Evolutionary conservation across 2,888 invertebrate genomes (phyloP), one percentile per base, ranked within the genome.

Genomic region (Stegana nigrithorax): DNA sequence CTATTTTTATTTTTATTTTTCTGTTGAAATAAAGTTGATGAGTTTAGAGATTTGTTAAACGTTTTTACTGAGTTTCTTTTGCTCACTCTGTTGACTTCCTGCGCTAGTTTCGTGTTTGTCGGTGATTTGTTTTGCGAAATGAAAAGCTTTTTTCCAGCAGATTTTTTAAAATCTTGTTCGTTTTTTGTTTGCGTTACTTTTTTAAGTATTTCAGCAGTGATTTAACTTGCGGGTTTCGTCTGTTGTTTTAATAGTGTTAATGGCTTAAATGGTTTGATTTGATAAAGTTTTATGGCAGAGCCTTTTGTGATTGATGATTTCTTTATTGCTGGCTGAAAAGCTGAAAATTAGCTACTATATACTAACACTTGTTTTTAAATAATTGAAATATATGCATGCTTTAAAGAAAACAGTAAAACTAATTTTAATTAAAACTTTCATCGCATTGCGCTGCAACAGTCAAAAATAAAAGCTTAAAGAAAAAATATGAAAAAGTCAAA

Each of bases 21-120:
- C 32, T 8, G 29, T n/a, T 55, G 32, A 55, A 55, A 27, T 27
- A 55, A 55, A 55, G 32, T 36, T 55, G 36, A 55, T 55, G 53
- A 55, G 53, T 36, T 55, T 55, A 55, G 53, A 55, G 53, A 55
- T 55, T 55, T 55, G 53, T 55, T 55, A 55, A 55, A 55, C 53
- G 53, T 55, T 55, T 55, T 55, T 55, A 32, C 36, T 14, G 14
- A 19, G 12, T 27, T n/a, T 51, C 7, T 1, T n/a, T 51, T 17
- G 17, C n/a, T 19, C 6, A 21, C 45, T 12, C 10, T 23, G 23
- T 19, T 19, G 21, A 19, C 8, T 36, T 36, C 10, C 5, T 36
- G 19, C 12, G 47, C 10, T 51, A 5, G 26, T 55, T 47, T 55
- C 53, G 21, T 55, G 53, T 55, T 55, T 55, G 53, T 55, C 53